Percentiles rank a stretch among this genome's conserved stretches.
phyloP scores from a whole-genome alignment of 2,113 vertebrate species.

The Perca fluviatilis region DNA sequence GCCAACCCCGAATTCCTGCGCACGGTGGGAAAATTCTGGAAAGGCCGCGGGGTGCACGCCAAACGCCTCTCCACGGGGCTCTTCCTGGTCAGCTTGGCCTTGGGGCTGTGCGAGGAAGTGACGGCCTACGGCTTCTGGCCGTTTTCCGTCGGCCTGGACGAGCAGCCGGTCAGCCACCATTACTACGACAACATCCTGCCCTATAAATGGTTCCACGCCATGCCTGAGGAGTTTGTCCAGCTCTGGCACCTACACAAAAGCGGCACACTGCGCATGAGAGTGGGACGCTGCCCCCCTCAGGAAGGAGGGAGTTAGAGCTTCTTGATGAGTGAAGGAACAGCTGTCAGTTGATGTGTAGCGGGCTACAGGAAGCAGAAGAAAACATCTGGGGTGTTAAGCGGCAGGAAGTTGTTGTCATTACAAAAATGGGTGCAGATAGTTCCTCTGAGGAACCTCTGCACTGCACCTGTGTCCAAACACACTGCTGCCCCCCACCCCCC shows the following conservation, averaged over 20 bases:
- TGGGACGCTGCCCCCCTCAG: constrained; percentile 84
- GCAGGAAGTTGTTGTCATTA: background rate
- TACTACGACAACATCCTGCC: constrained; percentile 97
- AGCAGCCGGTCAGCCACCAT: constrained; percentile 93
- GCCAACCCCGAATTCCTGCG: constrained; percentile 95
- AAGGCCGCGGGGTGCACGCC: constrained; percentile 90
- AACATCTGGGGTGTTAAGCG: background rate
- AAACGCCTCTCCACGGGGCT: constrained; percentile 95
- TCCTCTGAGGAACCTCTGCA: background rate
- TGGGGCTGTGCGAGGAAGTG: constrained; percentile 95
- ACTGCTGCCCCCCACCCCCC: constrained; percentile 5
- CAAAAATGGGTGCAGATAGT: background rate
- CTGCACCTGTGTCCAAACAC: constrained; percentile 14
- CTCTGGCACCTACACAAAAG: constrained; percentile 97
- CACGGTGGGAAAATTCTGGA: constrained; percentile 94
- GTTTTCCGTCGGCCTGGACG: constrained; percentile 88
- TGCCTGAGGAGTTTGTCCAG: constrained; percentile 97
- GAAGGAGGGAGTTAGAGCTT: constrained; percentile 48
- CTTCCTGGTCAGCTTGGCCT: constrained; percentile 93
- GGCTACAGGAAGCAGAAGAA: constrained; percentile 5
- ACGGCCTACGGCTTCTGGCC: constrained; percentile 97
- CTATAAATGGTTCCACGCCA: constrained; percentile 92
- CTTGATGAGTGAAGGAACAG: background rate
- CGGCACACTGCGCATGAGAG: constrained; percentile 89
- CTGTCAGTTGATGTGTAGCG: background rate